A percentile compares a stretch with the other conserved stretches of the same genome.
Evolutionary conservation across 2,888 invertebrate species (phyloP).

Genomic region (Drosophila longiperda): DNA sequence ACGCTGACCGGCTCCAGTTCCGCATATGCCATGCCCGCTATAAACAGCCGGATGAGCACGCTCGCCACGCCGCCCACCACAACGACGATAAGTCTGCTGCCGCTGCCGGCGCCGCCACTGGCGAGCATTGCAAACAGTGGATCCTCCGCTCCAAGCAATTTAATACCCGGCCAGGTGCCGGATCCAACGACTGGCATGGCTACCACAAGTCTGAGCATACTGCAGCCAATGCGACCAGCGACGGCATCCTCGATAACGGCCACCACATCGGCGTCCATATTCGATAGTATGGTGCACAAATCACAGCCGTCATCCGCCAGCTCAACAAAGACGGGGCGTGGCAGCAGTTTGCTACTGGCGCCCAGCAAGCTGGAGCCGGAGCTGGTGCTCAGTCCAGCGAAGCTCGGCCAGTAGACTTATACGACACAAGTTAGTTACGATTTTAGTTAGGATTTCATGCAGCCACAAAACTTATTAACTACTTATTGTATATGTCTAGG

Average conservation of each 20-base stretch:
- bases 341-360: constrained; percentile 52
- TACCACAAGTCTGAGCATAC: constrained; percentile 74
- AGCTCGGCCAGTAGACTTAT: constrained; percentile 82
- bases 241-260: constrained; percentile 44
- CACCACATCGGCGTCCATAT: constrained; percentile 52
- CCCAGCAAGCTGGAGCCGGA: constrained; percentile 83
- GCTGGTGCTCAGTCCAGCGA: constrained; percentile 85
- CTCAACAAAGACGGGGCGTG: constrained; percentile 57
- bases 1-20: constrained; percentile 71
- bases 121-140: constrained; percentile 35
- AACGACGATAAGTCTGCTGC: constrained; percentile 72
- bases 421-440: constrained; percentile 54
- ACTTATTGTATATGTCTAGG: constrained; percentile 46
- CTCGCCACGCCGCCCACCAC: constrained; percentile 56
- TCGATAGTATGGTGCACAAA: constrained; percentile 45
- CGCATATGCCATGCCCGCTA: constrained; percentile 63
- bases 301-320: constrained; percentile 72
- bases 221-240: constrained; percentile 63
- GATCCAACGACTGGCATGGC: constrained; percentile 56
- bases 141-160: constrained; percentile 26
- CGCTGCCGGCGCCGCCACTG: constrained; percentile 72
- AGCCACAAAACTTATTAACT: constrained; percentile 43
- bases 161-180: constrained; percentile 79
- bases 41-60: constrained; percentile 6
- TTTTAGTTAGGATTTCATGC: constrained; percentile 69